A percentile compares a stretch with the other conserved stretches of the same genome.
Evolutionary conservation across 2,797 vertebrate genomes (phyloP).

Genomic region (Alexandromys oeconomus): DNA sequence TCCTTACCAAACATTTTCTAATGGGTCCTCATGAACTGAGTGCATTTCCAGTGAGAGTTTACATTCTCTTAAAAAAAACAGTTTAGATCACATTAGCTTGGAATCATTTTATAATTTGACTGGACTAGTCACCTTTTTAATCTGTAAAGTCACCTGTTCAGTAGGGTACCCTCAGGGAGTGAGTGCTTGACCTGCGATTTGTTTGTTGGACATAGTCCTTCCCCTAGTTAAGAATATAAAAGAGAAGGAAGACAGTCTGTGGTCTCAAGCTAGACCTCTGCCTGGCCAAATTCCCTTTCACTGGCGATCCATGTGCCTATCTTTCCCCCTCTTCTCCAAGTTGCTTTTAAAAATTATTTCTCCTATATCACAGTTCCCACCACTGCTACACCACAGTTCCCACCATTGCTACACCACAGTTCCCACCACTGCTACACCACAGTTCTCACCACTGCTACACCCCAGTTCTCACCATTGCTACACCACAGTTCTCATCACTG

Average conservation of each 20-base stretch:
- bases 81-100: neutral
- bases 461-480: neutral
- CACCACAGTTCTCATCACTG: neutral
- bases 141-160: neutral
- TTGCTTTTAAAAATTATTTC: conserved; percentile 16
- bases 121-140: neutral
- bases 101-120: neutral
- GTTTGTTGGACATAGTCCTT: neutral
- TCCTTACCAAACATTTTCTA: neutral
- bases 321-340: neutral
- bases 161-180: neutral
- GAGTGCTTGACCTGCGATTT: neutral
- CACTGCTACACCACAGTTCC: neutral
- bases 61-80: neutral
- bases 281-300: neutral
- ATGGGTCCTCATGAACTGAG: neutral
- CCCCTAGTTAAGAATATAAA: neutral
- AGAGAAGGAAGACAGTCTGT: neutral
- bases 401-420: neutral
- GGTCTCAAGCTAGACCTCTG: neutral
- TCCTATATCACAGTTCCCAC: neutral
- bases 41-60: neutral
- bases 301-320: neutral
- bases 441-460: neutral
- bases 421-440: neutral